Evolutionary conservation across 2,888 invertebrate genomes (phyloP).

Genomic region (Lasioglossum marginatum): DNA sequence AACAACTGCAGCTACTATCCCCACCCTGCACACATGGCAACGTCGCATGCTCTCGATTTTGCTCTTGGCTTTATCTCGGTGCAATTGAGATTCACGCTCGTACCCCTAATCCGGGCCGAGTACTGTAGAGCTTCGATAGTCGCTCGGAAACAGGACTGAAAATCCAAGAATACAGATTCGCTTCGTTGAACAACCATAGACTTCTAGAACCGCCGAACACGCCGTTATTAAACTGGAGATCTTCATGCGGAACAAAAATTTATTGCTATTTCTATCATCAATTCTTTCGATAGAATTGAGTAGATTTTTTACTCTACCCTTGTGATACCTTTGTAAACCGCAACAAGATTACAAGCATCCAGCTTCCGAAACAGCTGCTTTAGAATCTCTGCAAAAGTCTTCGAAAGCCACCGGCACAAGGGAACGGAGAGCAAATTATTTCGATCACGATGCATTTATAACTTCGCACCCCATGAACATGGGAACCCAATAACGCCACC

Average conservation of each 20-base stretch:
- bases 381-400: neutral
- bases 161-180: neutral
- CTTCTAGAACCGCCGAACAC: neutral
- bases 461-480: neutral
- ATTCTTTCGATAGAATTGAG: too few species aligned
- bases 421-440: neutral
- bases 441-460: neutral
- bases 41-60: neutral
- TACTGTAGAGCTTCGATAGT: neutral
- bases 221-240: neutral
- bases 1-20: conserved; percentile 9
- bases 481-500: neutral
- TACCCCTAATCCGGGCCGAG: neutral
- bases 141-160: neutral
- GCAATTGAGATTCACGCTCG: conserved; percentile 1
- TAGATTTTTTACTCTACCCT: too few species aligned
- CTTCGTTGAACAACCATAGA: neutral
- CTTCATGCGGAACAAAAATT: too few species aligned
- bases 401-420: neutral
- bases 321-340: neutral
- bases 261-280: too few species aligned
- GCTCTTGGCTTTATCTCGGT: neutral
- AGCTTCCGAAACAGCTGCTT: neutral
- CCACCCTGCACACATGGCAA: neutral
- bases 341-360: neutral